Conservation (phyloP, 1,140 invertebrate genomes). For the Drosophila tani region DNA sequence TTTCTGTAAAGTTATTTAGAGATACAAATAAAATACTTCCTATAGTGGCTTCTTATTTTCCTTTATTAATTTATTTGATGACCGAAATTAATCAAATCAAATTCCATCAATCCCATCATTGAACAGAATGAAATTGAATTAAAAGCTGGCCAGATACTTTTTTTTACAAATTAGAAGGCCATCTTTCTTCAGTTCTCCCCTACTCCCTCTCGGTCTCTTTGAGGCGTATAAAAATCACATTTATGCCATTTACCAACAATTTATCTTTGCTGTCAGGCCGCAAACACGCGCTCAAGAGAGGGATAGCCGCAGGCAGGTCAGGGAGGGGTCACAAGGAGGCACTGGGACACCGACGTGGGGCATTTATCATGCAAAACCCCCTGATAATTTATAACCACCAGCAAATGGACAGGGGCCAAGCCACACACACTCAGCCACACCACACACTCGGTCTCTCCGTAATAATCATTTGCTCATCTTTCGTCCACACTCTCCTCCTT, state of each 20-base stretch:
- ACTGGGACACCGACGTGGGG: conserved; percentile 55
- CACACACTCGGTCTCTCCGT: conserved; percentile 19
- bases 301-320: conserved; percentile 24
- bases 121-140: conserved; percentile 59
- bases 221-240: conserved; percentile 79
- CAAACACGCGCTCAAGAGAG: conserved; percentile 63
- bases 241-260: conserved; percentile 82
- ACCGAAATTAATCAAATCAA: conserved; percentile 11
- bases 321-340: conserved; percentile 38
- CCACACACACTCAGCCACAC: conserved; percentile 23
- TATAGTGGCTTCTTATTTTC: no score
- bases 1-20: not conserved
- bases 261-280: conserved; percentile 81
- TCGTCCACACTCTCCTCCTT: conserved; percentile 26
- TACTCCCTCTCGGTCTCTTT: not conserved
- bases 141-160: conserved; percentile 34
- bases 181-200: conserved; percentile 22
- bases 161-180: conserved; percentile 57
- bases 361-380: conserved; percentile 82
- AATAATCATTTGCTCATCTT: conserved; percentile 61
- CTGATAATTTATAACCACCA: conserved; percentile 79
- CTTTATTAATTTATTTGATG: not conserved
- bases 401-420: conserved; percentile 70
- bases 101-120: conserved; percentile 11
- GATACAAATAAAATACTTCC: no score